Evolutionary conservation across 2,888 invertebrate species (phyloP).

Genomic region (Tupiocoris notatus): DNA sequence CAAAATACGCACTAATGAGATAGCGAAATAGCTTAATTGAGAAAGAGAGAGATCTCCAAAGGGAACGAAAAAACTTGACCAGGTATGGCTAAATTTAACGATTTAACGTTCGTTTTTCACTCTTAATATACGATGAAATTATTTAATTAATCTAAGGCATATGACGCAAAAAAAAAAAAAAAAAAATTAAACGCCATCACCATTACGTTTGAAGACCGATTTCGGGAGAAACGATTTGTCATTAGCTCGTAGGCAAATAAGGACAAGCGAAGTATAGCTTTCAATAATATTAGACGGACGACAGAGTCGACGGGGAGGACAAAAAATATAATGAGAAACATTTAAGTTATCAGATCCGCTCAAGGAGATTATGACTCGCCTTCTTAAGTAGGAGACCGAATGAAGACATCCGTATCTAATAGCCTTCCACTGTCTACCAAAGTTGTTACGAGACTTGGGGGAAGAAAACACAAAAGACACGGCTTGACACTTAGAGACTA

Average conservation of each 20-base stretch:
- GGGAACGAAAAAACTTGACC: no score
- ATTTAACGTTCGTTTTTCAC: no score
- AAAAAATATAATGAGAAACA: neutral
- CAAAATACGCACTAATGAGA: no score
- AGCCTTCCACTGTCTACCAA: constrained; percentile 18
- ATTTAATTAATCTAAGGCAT: no score
- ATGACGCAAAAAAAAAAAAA: no score
- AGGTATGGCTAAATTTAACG: no score
- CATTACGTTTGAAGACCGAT: no score
- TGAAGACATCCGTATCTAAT: constrained; percentile 23
- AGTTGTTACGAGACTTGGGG: neutral
- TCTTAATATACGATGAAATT: no score
- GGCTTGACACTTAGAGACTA: constrained; percentile 29
- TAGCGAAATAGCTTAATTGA: no score
- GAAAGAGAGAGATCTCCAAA: no score
- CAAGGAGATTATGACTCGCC: constrained; percentile 20
- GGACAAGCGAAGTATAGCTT: neutral
- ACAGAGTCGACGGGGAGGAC: neutral
- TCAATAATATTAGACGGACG: neutral
- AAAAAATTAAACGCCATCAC: no score
- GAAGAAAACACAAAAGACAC: constrained; percentile 25
- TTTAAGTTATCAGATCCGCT: constrained; percentile 1
- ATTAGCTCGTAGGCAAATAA: neutral
- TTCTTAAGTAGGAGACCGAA: neutral
- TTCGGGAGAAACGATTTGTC: neutral